A percentile compares a stretch with the other conserved stretches of the same genome.
phyloP scores from a whole-genome alignment of 2,888 invertebrate genomes.

The Allacma fusca region DNA sequence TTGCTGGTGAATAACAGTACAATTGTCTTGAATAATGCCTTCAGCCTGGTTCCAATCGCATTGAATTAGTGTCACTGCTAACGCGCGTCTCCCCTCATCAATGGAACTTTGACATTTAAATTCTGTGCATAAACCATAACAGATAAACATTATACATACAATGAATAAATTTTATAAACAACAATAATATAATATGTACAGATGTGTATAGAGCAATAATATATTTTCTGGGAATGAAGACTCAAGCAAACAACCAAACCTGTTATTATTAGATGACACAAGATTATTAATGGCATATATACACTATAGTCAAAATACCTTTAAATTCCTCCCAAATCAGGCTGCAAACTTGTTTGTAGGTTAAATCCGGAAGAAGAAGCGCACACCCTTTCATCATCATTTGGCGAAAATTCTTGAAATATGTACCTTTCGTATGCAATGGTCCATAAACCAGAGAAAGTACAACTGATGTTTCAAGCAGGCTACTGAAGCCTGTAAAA shows the following conservation, averaged over 20 bases:
- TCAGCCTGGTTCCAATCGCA: conserved; percentile 24
- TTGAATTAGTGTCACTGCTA: conserved; percentile 42
- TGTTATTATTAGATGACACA: no score
- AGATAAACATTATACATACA: no score
- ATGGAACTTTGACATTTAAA: conserved; percentile 18
- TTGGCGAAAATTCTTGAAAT: conserved; percentile 19
- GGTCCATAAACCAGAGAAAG: conserved; percentile 39
- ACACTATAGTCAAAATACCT: conserved; percentile 33
- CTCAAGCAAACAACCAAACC: no score
- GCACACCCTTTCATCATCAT: conserved; percentile 29
- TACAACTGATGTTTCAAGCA: conserved; percentile 31
- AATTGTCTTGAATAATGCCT: conserved; percentile 25
- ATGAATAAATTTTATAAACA: no score
- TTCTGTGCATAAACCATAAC: conserved; percentile 3
- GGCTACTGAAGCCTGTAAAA: conserved; percentile 13
- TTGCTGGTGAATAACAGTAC: conserved; percentile 13
- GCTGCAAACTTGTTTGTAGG: conserved; percentile 32
- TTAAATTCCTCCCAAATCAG: conserved; percentile 31
- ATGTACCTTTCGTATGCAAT: conserved; percentile 37
- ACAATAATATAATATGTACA: no score
- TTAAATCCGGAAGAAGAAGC: conserved; percentile 41
- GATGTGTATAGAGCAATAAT: no score
- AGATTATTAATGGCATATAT: no score
- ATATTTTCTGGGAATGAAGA: no score
- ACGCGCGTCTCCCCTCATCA: conserved; percentile 29